Conservation (phyloP, 2,888 invertebrate genomes). For the Periphyllus acericola region DNA sequence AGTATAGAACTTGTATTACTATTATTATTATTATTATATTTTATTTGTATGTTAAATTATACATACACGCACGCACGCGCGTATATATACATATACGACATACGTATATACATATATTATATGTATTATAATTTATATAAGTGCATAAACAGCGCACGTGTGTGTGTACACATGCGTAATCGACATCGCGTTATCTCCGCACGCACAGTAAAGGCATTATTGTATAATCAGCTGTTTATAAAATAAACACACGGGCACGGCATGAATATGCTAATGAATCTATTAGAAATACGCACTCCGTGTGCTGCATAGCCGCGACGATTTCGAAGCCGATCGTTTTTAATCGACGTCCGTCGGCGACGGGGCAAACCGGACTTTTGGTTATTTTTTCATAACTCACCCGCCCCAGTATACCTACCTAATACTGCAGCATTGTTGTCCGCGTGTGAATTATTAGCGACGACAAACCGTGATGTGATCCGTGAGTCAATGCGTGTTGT, state of each 20-base stretch:
- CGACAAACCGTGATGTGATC: too few relatives aligned
- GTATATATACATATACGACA: not conserved
- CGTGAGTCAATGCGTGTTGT: too few relatives aligned
- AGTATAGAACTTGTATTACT: constrained; percentile 15
- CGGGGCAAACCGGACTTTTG: not conserved
- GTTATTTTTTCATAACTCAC: not conserved
- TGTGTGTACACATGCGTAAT: not conserved
- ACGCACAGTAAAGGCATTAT: not conserved
- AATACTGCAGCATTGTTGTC: too few relatives aligned
- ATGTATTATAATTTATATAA: too few relatives aligned
- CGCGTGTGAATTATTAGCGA: too few relatives aligned
- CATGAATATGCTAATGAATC: constrained; percentile 48
- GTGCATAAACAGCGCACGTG: too few relatives aligned
- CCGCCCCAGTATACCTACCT: not conserved
- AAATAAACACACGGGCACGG: not conserved
- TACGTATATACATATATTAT: too few relatives aligned
- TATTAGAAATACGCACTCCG: constrained; percentile 10
- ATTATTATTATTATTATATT: constrained; percentile 28
- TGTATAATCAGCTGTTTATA: constrained; percentile 1
- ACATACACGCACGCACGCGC: not conserved
- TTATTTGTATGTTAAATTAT: constrained; percentile 12
- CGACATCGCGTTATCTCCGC: constrained; percentile 34
- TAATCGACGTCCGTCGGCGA: too few relatives aligned
- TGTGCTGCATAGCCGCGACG: not conserved
- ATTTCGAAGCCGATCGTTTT: not conserved